Evolutionary conservation across 2,797 vertebrate genomes (phyloP), one percentile per base, ranked within the genome.

Genomic region (Emys orbicularis): DNA sequence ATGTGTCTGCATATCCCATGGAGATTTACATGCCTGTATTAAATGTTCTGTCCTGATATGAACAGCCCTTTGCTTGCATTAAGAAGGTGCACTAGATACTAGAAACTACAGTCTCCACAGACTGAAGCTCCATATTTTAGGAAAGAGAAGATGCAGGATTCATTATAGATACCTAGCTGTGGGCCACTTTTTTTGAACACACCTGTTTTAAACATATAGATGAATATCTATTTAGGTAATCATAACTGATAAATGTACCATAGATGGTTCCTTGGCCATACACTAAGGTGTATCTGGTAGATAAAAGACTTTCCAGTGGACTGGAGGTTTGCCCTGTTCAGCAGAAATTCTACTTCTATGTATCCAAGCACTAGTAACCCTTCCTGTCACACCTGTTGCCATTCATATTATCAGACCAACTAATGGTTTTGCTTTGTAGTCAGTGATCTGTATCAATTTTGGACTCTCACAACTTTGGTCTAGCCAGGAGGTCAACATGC

Each of bases 1-100:
- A 93, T 94, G 76, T 88, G 59, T 49, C 34, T 27, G 68, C 57
- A 59, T 1, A 0, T 89, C 94, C 95, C 96, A 83, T 74, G 93
- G 97, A 94, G 96, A 95, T 95, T 94, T 86, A 93, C 91, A 95
- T 90, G 95, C 84, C 89, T 91, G 87, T 93, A 88, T 54, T 92
- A 95, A 93, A 92, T 50, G 18, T 59, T 82, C 50, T 0, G 9
- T 89, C 87, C 93, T 49, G 27, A 49, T 77, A 47, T 77, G 27
- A 49, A 49, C 44, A 77, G 74, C 44, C 74, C 29, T 72, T 23
- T 72, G 37, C 12, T 76, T 31, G 25, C 74, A 47, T 77, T 49
- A 49, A 77, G 72, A 76, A 76, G 25, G 41, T 31, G 74, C 44
- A 77, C 12, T 77, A 44, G 41, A 76, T 76, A 76, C 19, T 49